Conservation (phyloP, 2,797 vertebrate genomes). For the Oreochromis mossambicus region DNA sequence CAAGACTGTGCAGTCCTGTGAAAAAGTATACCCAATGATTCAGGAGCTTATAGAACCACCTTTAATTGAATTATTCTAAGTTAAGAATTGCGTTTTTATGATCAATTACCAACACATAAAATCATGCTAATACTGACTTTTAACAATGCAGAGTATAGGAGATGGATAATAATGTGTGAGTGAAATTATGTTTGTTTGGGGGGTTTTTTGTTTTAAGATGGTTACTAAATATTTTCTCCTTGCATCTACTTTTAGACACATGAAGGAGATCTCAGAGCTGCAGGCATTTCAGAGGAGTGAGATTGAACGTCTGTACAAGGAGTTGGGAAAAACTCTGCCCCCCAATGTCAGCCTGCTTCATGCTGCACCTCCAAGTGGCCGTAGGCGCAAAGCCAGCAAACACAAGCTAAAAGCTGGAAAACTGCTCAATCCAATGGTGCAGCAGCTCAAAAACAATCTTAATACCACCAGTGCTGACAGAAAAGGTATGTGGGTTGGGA, state of each 20-base stretch:
- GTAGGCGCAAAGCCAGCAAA: slow-evolving; percentile 89
- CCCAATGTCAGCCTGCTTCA: slow-evolving; percentile 87
- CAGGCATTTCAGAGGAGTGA: slow-evolving; percentile 93
- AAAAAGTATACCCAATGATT: neutral
- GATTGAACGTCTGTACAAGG: slow-evolving; percentile 87
- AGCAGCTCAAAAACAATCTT: slow-evolving; percentile 90
- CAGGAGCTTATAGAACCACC: neutral
- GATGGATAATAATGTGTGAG: neutral
- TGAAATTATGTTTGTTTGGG: neutral
- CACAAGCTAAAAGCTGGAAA: slow-evolving; percentile 94
- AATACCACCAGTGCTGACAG: slow-evolving; percentile 77
- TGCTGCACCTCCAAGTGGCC: slow-evolving; percentile 87
- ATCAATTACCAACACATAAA: neutral
- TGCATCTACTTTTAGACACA: slow-evolving; percentile 78
- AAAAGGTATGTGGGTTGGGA: slow-evolving; percentile 67
- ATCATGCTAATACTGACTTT: neutral
- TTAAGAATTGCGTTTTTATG: neutral
- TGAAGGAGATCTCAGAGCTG: slow-evolving; percentile 96
- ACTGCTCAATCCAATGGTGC: slow-evolving; percentile 92
- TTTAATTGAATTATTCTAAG: neutral
- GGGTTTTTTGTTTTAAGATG: neutral
- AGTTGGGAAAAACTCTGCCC: slow-evolving; percentile 89
- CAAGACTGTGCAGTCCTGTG: neutral
- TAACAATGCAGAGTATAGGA: neutral
- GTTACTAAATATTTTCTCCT: neutral